Percentiles rank a stretch among this genome's conserved stretches.
These are phyloP conservation scores for Peromyscus californicus DNA, from an alignment of 2,113 vertebrate genomes.

Conservation along the genomic window DNA sequence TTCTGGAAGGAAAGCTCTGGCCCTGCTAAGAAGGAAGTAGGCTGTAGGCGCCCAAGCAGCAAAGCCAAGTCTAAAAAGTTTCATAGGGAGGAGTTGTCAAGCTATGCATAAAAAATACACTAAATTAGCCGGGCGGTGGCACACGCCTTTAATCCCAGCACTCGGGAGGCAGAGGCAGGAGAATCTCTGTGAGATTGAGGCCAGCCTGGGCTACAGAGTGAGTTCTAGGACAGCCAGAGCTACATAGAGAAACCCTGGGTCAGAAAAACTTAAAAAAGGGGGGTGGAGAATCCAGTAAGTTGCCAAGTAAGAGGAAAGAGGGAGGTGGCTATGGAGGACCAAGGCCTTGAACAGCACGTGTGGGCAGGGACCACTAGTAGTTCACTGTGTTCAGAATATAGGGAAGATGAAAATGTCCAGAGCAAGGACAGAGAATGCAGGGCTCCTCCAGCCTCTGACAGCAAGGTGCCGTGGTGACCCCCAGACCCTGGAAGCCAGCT, in stretches of 20 bases:
- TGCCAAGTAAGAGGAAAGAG: background rate
- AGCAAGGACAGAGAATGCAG: background rate
- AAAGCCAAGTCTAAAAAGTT: background rate
- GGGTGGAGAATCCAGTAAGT: background rate
- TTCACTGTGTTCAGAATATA: background rate
- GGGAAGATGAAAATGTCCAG: background rate
- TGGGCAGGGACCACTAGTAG: background rate
- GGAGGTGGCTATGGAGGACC: rapidly evolving
- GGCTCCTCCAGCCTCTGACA: background rate
- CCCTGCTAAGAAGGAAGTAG: background rate
- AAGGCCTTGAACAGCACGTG: background rate
- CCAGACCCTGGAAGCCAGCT: background rate
- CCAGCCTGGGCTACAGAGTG: background rate
- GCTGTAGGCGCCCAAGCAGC: background rate
- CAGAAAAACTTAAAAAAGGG: background rate
- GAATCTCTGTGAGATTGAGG: background rate
- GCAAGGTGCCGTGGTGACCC: background rate
- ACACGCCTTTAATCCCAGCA: background rate
- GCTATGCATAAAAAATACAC: background rate
- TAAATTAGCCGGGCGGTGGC: background rate
- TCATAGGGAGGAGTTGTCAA: background rate
- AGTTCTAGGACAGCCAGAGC: background rate
- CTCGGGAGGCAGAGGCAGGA: background rate
- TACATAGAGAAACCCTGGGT: background rate
- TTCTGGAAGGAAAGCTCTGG: background rate